Evolutionary conservation across 2,113 vertebrate genomes (phyloP).

Genomic region (Mystacornis crossleyi): DNA sequence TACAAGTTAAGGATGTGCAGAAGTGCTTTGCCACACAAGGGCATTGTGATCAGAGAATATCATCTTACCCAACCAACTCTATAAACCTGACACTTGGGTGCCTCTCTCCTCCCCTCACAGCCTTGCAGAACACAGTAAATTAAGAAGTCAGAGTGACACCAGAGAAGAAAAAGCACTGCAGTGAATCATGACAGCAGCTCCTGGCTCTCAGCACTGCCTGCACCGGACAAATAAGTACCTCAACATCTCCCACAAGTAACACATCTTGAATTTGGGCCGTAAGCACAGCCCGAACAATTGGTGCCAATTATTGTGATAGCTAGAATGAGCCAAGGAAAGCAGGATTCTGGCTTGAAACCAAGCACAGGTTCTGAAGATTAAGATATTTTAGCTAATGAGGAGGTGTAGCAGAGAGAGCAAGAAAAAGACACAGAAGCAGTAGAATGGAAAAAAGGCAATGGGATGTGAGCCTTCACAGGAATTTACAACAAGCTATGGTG

Average conservation of each 20-base stretch:
- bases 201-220: background rate
- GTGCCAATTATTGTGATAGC: slow-evolving; percentile 17
- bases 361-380: slow-evolving; percentile 27
- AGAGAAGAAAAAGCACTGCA: background rate
- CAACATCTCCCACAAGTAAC: background rate
- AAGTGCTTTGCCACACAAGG: background rate
- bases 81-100: background rate
- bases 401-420: background rate
- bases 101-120: background rate
- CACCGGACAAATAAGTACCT: background rate
- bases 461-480: background rate
- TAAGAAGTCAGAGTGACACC: background rate
- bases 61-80: background rate
- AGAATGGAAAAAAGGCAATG: background rate
- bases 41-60: background rate
- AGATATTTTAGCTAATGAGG: slow-evolving; percentile 13
- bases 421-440: background rate
- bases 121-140: background rate
- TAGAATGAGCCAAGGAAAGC: slow-evolving; percentile 9
- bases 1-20: background rate
- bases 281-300: background rate
- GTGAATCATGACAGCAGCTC: background rate
- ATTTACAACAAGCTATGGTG: background rate
- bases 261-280: background rate
- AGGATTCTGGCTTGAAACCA: slow-evolving; percentile 43